Conservation (phyloP, 2,797 vertebrate genomes). For the Halcyon leucocephala region DNA sequence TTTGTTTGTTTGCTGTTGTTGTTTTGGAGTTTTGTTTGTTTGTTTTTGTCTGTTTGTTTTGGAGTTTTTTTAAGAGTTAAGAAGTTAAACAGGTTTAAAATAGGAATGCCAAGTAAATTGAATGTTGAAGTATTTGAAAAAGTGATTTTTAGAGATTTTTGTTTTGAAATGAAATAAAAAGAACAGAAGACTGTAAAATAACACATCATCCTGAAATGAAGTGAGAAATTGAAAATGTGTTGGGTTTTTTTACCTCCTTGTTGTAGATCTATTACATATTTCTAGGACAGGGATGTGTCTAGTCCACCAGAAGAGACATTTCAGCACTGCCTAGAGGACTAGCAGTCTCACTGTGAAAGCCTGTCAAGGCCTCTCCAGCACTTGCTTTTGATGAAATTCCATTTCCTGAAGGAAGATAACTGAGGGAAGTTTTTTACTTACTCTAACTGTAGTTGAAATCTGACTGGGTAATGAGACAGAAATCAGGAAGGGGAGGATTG, state of each 20-base stretch:
- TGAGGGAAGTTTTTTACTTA: background rate
- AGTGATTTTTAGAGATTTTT: background rate
- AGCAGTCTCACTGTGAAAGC: background rate
- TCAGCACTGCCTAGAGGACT: background rate
- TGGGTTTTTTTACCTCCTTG: background rate
- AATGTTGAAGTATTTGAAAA: background rate
- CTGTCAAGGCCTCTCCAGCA: background rate
- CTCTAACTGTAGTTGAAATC: background rate
- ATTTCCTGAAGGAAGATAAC: background rate
- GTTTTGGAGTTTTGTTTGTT: too few relatives aligned
- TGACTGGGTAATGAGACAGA: background rate
- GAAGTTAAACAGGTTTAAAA: background rate
- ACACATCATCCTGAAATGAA: background rate
- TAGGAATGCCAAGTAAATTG: background rate
- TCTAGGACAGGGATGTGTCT: background rate
- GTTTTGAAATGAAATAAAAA: background rate
- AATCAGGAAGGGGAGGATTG: background rate
- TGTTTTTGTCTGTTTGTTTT: too few relatives aligned
- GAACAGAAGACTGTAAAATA: background rate
- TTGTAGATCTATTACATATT: background rate
- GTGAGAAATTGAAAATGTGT: background rate
- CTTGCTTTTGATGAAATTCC: background rate
- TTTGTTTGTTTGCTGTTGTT: too few relatives aligned
- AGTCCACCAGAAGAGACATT: background rate
- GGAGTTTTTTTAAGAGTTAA: background rate